Evolutionary conservation across 2,113 vertebrate species (phyloP).

Genomic region (Hemichromis elongatus): DNA sequence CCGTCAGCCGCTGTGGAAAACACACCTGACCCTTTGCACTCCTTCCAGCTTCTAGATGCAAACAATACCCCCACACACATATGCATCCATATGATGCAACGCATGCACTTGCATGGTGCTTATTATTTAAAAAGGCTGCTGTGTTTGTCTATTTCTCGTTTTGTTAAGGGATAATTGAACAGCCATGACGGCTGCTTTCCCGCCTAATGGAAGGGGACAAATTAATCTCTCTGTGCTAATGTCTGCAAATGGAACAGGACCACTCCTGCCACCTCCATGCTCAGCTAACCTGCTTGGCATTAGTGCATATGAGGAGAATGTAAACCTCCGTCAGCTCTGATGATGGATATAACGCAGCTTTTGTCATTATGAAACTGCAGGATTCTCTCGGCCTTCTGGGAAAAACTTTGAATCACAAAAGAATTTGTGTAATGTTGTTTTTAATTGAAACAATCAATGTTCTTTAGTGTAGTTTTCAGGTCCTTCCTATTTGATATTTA

Average conservation of each 20-base stretch:
- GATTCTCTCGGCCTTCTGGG: neutral
- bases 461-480: neutral
- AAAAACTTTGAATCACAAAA: neutral
- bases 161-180: slow-evolving; percentile 68
- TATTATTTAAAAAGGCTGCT: slow-evolving; percentile 35
- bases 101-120: neutral
- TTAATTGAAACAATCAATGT: neutral
- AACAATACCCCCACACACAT: neutral
- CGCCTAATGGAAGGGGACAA: slow-evolving; percentile 75
- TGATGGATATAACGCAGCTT: neutral
- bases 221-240: slow-evolving; percentile 74
- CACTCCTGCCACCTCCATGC: slow-evolving; percentile 36
- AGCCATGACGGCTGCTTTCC: slow-evolving; percentile 57
- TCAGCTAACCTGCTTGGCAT: neutral
- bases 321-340: neutral
- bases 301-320: neutral
- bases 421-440: neutral
- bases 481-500: neutral
- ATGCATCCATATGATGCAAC: slow-evolving; percentile 3
- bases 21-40: slow-evolving; percentile 18
- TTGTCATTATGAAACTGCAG: neutral
- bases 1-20: slow-evolving; percentile 6
- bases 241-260: slow-evolving; percentile 70
- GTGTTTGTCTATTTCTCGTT: slow-evolving; percentile 50
- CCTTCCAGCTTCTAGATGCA: neutral